phyloP scores from a whole-genome alignment of 2,797 vertebrate genomes.

The Monodelphis domestica region DNA sequence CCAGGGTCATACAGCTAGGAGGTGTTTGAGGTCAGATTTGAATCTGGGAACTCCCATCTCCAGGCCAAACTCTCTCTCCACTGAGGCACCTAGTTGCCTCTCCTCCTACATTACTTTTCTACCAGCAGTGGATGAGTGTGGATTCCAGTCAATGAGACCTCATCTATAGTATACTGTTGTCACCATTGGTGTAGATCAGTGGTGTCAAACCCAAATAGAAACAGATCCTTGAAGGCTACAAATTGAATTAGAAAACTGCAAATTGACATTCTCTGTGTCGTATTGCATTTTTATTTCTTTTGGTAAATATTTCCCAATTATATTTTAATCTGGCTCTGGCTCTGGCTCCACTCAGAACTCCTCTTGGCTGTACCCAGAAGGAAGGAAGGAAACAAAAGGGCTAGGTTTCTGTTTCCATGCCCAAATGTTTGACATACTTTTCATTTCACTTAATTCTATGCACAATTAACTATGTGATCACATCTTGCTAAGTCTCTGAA shows the following conservation, averaged over 20 bases:
- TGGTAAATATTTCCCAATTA: background rate
- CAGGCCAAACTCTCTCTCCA: too few species aligned
- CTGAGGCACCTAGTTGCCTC: too few species aligned
- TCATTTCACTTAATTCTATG: background rate
- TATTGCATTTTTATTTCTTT: background rate
- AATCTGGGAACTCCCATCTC: too few species aligned
- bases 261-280: background rate
- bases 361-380: background rate
- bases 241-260: background rate
- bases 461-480: background rate
- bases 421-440: background rate
- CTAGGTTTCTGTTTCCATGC: background rate
- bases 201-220: background rate
- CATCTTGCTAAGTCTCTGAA: background rate
- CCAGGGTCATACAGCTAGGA: too few species aligned
- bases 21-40: too few species aligned
- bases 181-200: background rate
- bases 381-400: background rate
- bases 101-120: background rate
- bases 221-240: background rate
- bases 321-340: background rate
- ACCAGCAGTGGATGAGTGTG: background rate
- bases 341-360: background rate
- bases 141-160: background rate
- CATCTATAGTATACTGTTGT: slow-evolving; percentile 25